Evolutionary conservation across 1,140 invertebrate species (phyloP).

Genomic region (Lordiphosa mommai): DNA sequence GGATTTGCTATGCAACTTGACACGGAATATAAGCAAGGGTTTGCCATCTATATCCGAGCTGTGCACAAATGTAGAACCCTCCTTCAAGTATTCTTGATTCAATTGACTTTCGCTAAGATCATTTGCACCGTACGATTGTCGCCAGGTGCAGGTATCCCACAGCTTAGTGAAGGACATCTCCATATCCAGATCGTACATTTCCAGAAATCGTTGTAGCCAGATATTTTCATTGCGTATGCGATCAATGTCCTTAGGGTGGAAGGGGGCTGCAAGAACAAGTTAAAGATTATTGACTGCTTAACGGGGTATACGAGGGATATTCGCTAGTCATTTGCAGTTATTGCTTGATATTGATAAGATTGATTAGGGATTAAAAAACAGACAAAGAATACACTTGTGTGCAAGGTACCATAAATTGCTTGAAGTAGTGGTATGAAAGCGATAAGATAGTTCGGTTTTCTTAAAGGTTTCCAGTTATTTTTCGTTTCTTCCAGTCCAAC

Average conservation of each 20-base stretch:
- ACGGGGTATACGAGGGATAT: too few relatives aligned
- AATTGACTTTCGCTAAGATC: slow-evolving; percentile 86
- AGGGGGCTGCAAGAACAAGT: slow-evolving; percentile 44
- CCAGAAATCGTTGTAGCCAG: slow-evolving; percentile 86
- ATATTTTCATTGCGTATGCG: slow-evolving; percentile 84
- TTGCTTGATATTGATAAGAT: neutral
- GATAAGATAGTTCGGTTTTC: too few relatives aligned
- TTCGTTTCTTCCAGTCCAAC: too few relatives aligned
- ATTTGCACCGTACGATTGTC: slow-evolving; percentile 89
- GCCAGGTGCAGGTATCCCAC: slow-evolving; percentile 91
- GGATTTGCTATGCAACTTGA: slow-evolving; percentile 87
- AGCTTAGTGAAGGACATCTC: slow-evolving; percentile 87
- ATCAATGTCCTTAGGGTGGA: slow-evolving; percentile 86
- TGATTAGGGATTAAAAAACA: too few relatives aligned
- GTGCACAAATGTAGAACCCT: slow-evolving; percentile 87
- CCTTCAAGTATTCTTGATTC: slow-evolving; percentile 86
- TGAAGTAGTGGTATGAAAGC: too few relatives aligned
- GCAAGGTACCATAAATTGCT: too few relatives aligned
- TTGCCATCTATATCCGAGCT: slow-evolving; percentile 91
- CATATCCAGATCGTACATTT: slow-evolving; percentile 84
- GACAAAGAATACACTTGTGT: too few relatives aligned
- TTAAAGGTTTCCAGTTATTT: too few relatives aligned
- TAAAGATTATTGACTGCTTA: too few relatives aligned
- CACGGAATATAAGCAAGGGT: slow-evolving; percentile 87
- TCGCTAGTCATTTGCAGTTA: too few relatives aligned